Evolutionary conservation across 2,113 vertebrate species (phyloP), one percentile per base, ranked within the genome.

Genomic region (Spheniscus mendiculus): DNA sequence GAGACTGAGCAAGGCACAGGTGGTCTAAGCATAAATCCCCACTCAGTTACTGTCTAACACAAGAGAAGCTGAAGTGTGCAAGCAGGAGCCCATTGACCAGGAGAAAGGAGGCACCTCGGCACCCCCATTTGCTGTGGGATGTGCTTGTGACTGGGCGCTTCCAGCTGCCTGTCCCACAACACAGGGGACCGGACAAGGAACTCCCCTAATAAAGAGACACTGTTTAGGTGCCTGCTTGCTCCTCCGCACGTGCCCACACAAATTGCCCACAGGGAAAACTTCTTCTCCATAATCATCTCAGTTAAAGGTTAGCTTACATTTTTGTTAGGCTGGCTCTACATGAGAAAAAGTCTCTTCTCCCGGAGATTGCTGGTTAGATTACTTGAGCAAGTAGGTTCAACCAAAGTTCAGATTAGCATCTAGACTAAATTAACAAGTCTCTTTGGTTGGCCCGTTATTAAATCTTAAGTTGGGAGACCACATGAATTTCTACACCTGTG

Each of bases 341-440:
- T 71, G 45, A 87, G 69, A 96, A 62, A 56, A 92, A 72, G 15
- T n/a, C 22, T 91, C 49, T 58, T 89, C 65, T 88, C 30, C 74
- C 83, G 66, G 11, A 96, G 89, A 89, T 82, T 65, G 13, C 20
- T 83, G 78, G 26, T 17, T 50, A 85, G 93, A 93, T 96, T 91
- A 58, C 56, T 52, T 30, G 66, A 93, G 29, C 53, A 62, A 70
- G 38, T 42, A 83, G 58, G 91, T 96, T 96, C 91, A 96, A 32
- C 6, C 3, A 7, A 85, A 94, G 94, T 85, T 96, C 87, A 96
- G 74, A 97, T 95, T 89, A 97, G 29, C 78, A 91, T 95, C 87
- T 89, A 91, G 71, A 58, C 34, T 91, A 74, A 93, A 78, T 89
- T 90, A 92, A 65, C 20, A 85, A 95, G 32, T 26, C 14, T 88